phyloP scores from a whole-genome alignment of 2,113 vertebrate genomes.

The Channa argus region DNA sequence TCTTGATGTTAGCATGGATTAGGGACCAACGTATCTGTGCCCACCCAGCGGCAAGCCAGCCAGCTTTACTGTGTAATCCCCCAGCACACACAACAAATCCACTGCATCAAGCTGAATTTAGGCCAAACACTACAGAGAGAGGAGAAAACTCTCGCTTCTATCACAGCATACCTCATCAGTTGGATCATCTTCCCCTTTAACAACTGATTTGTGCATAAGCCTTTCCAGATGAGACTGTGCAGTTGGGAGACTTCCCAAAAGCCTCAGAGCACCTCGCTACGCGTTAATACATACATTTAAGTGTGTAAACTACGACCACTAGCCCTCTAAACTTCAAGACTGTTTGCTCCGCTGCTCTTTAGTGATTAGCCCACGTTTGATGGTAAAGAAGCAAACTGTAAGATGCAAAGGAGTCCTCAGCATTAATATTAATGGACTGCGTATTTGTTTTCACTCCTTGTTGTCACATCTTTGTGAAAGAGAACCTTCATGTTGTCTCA shows the following conservation, averaged over 20 bases:
- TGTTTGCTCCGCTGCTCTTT: constrained; percentile 35
- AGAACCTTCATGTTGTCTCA: constrained; percentile 82
- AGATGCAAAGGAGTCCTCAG: constrained; percentile 42
- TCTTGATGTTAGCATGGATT: constrained; percentile 79
- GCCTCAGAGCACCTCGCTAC: constrained; percentile 43
- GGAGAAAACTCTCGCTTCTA: constrained; percentile 58
- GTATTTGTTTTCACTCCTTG: constrained; percentile 45
- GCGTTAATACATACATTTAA: constrained; percentile 43
- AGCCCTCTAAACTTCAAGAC: constrained; percentile 42
- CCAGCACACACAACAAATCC: constrained; percentile 77
- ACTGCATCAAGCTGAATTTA: constrained; percentile 77
- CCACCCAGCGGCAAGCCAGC: constrained; percentile 75
- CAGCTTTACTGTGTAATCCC: constrained; percentile 81
- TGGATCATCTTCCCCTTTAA: constrained; percentile 73
- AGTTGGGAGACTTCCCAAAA: constrained; percentile 71
- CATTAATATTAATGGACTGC: constrained; percentile 41
- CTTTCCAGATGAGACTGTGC: constrained; percentile 75
- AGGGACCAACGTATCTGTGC: constrained; percentile 81
- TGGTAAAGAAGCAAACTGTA: constrained; percentile 24
- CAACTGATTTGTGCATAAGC: constrained; percentile 61
- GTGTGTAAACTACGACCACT: constrained; percentile 53
- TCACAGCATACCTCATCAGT: constrained; percentile 78
- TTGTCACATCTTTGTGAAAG: constrained; percentile 62
- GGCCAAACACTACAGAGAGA: constrained; percentile 71
- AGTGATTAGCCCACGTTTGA: constrained; percentile 26